Conservation (phyloP, 2,113 vertebrate genomes). For the Erpornis zantholeuca region DNA sequence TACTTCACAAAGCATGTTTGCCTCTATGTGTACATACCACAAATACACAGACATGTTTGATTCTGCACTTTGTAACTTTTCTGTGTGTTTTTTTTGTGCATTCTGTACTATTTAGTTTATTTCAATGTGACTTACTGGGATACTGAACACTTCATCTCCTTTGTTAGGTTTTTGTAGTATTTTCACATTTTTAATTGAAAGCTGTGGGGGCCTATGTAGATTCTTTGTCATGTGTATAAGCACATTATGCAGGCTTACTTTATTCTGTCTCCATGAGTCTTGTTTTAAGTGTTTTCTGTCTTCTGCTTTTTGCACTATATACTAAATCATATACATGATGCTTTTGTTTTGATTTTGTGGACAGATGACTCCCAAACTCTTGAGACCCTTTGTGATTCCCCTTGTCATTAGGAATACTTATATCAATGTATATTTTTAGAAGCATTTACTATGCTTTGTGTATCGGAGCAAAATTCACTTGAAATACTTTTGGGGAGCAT, state of each 20-base stretch:
- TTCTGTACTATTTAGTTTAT: neutral
- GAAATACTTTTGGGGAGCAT: neutral
- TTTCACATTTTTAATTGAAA: neutral
- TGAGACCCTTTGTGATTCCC: neutral
- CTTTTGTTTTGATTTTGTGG: neutral
- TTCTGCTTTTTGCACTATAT: neutral
- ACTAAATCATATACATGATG: neutral
- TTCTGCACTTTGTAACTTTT: neutral
- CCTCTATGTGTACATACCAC: neutral
- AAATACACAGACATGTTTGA: neutral
- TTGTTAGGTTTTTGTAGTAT: neutral
- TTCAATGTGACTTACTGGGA: rapidly evolving
- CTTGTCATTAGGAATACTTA: neutral
- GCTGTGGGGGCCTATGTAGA: neutral
- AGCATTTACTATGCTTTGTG: neutral
- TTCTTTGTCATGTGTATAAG: neutral
- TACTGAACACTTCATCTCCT: neutral
- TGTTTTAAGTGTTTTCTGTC: neutral
- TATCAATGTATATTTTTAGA: neutral
- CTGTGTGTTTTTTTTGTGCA: neutral
- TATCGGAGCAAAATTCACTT: neutral
- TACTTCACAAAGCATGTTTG: neutral
- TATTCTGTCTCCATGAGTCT: neutral
- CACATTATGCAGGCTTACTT: neutral
- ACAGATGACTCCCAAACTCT: neutral